Base-by-base conservation (phyloP, 1,140 invertebrate species). In the Vanessa atalanta region DNA sequence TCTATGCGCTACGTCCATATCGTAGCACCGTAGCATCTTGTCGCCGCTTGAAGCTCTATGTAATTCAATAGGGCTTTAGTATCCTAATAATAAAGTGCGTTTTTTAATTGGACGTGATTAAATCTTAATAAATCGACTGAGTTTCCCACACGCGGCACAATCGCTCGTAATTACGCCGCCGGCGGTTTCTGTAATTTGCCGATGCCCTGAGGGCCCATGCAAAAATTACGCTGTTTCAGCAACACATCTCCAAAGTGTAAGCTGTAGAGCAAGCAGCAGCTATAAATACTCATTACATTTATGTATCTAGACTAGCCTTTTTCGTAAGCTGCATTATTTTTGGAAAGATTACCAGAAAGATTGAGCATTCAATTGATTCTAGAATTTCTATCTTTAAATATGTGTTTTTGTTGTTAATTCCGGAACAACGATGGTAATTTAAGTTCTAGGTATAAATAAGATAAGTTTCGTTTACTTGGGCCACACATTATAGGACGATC, bases 71-170 rank as follows among this genome's bases (percentile, higher is more conserved):
- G 71, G 65, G 81, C 83, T 83, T 84, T 80, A 80, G 84, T 83
- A 83, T 78, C 66, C 75, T 88, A 84, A 87, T 87, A 82, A 83
- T 76, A 78, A 79, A 81, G 79, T 85, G 83, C 82, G 84, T 88
- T 85, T 90, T 89, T 87, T 89, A 91, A 90, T 91, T 90, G 85
- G 80, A 69, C 63, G 73, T 83, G 83, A 89, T 89, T 91, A 89
- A 89, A 89, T 89, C 87, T 89, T 89, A 88, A 89, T 90, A 89
- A 90, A 87, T 87, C 82, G 87, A 81, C 76, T 79, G 78, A 83
- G 82, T 83, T 31, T 89, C 88, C 83, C 71, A 76, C 79, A 74
- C 60, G 76, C 78, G 65, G 53, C 47, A 79, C 73, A 79, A 78
- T 76, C 78, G 75, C 72, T 76, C 79, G 85, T 84, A 90, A 91